These are phyloP conservation scores for Rhagium mordax DNA, from an alignment of 2,888 invertebrate species.

Conservation along the genomic window DNA sequence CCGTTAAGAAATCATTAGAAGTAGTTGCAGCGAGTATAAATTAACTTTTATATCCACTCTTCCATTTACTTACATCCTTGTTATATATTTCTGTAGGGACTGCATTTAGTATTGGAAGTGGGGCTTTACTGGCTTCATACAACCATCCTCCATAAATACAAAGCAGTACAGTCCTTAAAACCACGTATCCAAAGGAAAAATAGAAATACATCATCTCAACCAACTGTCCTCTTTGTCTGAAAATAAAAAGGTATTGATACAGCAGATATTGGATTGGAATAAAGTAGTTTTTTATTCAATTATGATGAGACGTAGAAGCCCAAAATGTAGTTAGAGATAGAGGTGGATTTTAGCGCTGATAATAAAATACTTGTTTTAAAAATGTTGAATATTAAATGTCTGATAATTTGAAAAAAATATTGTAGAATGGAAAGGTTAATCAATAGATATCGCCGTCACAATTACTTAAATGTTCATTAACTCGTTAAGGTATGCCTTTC, in stretches of 20 bases:
- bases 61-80: constrained; percentile 71
- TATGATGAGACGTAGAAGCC: not conserved
- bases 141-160: constrained; percentile 60
- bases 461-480: too few relatives aligned
- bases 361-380: too few relatives aligned
- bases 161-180: constrained; percentile 73
- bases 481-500: too few relatives aligned
- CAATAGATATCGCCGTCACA: too few relatives aligned
- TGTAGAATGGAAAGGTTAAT: too few relatives aligned
- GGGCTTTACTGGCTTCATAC: constrained; percentile 64
- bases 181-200: constrained; percentile 77
- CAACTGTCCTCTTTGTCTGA: constrained; percentile 53
- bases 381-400: too few relatives aligned
- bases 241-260: constrained; percentile 17
- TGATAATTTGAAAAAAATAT: too few relatives aligned
- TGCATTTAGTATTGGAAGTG: constrained; percentile 72
- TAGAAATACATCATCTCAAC: constrained; percentile 75
- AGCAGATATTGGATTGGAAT: not conserved
- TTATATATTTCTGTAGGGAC: constrained; percentile 77
- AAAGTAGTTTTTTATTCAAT: not conserved
- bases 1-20: too few relatives aligned
- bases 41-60: too few relatives aligned
- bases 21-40: too few relatives aligned
- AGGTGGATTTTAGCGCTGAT: too few relatives aligned
- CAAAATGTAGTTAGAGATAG: not conserved